Conservation (phyloP, 2,113 vertebrate genomes). For the Merops nubicus region DNA sequence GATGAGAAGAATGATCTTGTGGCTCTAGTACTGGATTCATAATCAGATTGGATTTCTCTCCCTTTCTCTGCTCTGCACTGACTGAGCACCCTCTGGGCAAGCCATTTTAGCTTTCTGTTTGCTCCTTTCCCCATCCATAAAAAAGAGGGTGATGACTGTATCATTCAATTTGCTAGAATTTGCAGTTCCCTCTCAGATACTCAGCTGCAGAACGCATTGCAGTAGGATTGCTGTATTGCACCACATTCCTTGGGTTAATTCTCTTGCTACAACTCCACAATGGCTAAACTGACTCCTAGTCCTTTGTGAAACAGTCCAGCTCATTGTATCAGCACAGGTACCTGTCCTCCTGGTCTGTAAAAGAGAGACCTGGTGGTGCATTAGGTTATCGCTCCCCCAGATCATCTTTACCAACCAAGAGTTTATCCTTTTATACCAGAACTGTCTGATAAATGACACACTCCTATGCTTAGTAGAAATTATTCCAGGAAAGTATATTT, state of each 20-base stretch:
- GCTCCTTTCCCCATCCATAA: background rate
- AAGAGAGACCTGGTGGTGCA: background rate
- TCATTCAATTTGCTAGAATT: background rate
- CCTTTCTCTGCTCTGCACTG: background rate
- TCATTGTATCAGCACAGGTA: background rate
- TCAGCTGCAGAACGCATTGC: background rate
- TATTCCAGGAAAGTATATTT: conserved; percentile 16
- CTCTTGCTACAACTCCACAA: background rate
- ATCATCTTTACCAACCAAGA: background rate
- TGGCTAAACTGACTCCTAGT: background rate
- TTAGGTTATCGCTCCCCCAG: background rate
- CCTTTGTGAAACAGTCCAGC: background rate
- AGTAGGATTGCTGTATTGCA: background rate
- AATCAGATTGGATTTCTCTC: conserved; percentile 21
- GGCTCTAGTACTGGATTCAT: background rate
- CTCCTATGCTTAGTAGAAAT: background rate
- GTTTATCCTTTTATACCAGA: background rate
- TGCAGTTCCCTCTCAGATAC: background rate
- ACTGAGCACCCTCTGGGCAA: conserved; percentile 14
- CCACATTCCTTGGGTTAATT: background rate
- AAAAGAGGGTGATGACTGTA: background rate
- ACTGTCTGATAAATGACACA: background rate
- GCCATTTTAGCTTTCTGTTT: background rate
- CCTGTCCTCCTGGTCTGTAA: background rate
- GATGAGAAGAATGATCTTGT: conserved; percentile 24